Evolutionary conservation across 2,797 vertebrate species (phyloP).

Genomic region (Helicolenus hilgendorfi): DNA sequence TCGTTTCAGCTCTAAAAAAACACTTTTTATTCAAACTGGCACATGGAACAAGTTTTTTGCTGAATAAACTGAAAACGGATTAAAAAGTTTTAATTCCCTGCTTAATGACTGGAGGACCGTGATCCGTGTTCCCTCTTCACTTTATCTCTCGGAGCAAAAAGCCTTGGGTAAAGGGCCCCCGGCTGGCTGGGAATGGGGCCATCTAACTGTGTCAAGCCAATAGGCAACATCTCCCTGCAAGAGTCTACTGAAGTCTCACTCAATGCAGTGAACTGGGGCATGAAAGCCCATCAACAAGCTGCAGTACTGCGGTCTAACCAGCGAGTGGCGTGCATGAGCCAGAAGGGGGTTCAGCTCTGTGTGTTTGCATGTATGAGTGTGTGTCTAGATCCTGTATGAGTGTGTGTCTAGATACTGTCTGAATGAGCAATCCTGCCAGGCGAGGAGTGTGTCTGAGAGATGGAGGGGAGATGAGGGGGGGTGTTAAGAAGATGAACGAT

Average conservation of each 20-base stretch:
- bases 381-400: slow-evolving; percentile 68
- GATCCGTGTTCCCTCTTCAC: not conserved
- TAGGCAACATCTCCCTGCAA: slow-evolving; percentile 66
- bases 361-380: not conserved
- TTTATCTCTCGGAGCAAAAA: slow-evolving; percentile 30
- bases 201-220: slow-evolving; percentile 79
- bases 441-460: slow-evolving; percentile 49
- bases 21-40: not conserved
- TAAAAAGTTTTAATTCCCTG: not conserved
- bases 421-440: slow-evolving; percentile 66
- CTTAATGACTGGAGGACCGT: not conserved
- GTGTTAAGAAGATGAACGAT: slow-evolving; percentile 36
- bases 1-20: not conserved
- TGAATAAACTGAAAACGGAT: not conserved
- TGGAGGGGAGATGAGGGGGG: not conserved
- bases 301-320: slow-evolving; percentile 72
- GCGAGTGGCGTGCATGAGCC: slow-evolving; percentile 57
- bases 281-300: slow-evolving; percentile 79
- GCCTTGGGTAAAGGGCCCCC: slow-evolving; percentile 45
- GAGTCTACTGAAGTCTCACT: slow-evolving; percentile 65
- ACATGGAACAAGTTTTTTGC: not conserved
- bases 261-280: slow-evolving; percentile 82
- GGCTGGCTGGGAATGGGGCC: slow-evolving; percentile 78
- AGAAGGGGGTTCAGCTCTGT: not conserved
- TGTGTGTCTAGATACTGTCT: slow-evolving; percentile 68